Conservation (phyloP, 2,797 vertebrate species). For the Poecilia picta region DNA sequence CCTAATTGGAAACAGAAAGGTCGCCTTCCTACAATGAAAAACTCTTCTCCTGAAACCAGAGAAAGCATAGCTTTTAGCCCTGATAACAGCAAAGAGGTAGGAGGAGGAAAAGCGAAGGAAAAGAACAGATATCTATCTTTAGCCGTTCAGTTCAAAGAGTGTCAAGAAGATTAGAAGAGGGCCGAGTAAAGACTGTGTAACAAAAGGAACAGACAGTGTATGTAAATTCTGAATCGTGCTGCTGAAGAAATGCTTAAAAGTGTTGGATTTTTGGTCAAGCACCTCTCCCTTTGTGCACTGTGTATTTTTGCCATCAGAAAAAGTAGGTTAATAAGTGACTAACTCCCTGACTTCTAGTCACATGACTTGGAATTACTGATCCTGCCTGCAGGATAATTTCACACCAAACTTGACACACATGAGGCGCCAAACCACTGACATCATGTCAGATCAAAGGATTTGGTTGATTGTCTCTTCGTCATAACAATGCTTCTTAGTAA, state of each 20-base stretch:
- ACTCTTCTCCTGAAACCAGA: conserved; percentile 1
- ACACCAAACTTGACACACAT: conserved; percentile 19
- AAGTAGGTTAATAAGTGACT: conserved; percentile 8
- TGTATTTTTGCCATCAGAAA: conserved; percentile 4
- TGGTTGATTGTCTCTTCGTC: background rate
- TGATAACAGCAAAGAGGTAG: conserved; percentile 37
- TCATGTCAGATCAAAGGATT: background rate
- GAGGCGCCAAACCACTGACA: background rate
- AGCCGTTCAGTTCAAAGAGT: conserved; percentile 52
- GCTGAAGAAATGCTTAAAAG: background rate
- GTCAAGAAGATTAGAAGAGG: conserved; percentile 44
- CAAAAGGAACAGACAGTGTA: background rate
- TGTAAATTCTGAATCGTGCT: background rate
- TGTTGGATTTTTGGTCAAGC: background rate
- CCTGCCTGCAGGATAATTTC: conserved; percentile 2
- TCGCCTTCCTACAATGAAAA: background rate
- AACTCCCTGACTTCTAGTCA: conserved; percentile 29
- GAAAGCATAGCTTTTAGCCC: conserved; percentile 19
- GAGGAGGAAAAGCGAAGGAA: conserved; percentile 26
- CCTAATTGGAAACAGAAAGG: background rate
- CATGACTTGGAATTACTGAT: conserved; percentile 11
- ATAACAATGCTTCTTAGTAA: background rate
- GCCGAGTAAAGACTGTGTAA: conserved; percentile 21
- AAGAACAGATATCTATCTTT: conserved; percentile 65
- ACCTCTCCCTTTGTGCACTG: background rate